Evolutionary conservation across 2,113 vertebrate species (phyloP), one percentile per base, ranked within the genome.

Genomic region (Prolemur simus): DNA sequence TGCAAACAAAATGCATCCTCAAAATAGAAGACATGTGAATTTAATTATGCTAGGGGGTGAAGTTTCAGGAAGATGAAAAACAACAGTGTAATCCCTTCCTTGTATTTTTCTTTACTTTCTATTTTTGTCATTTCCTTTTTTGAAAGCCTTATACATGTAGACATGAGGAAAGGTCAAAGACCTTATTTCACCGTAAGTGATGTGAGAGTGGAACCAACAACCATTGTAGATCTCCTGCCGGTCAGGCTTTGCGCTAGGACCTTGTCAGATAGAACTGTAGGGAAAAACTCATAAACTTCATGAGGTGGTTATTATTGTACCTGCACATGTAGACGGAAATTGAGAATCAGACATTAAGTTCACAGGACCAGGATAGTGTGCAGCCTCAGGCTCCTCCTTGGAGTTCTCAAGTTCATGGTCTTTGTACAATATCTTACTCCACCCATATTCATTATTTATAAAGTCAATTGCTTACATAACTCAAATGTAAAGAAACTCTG

Each of bases 11-110:
- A 81, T 49, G 29, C n/a, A 42, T 77, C 20, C 74, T 94, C 39
- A 42, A 83, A 96, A 86, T 78, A 91, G 37, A 71, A 89, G 27
- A 25, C 18, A 18, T 42, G 20, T 82, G 7, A 64, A 77, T 66
- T 56, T 32, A 63, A 5, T 74, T 84, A 12, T 69, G 87, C 17
- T 34, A 17, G 15, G 45, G 9, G 39, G 92, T 71, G 8, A 13
- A 32, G 25, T 56, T 84, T 87, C 23, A 4, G 9, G 49, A 74
- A 52, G 25, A 27, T 45, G n/a, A 94, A 87, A n/a, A 25, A 63
- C 32, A 60, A 1, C 2, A 17, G 12, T 54, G 2, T 9, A 23
- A 68, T 18, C 0, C 5, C 7, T 60, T 4, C 63, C 4, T 66
- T 80, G 42, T 6, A 23, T 78, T 71, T 83, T 64, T 54, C 6